Evolutionary conservation across 2,113 vertebrate species (phyloP).

Genomic region (Phyllopteryx taeniolatus): DNA sequence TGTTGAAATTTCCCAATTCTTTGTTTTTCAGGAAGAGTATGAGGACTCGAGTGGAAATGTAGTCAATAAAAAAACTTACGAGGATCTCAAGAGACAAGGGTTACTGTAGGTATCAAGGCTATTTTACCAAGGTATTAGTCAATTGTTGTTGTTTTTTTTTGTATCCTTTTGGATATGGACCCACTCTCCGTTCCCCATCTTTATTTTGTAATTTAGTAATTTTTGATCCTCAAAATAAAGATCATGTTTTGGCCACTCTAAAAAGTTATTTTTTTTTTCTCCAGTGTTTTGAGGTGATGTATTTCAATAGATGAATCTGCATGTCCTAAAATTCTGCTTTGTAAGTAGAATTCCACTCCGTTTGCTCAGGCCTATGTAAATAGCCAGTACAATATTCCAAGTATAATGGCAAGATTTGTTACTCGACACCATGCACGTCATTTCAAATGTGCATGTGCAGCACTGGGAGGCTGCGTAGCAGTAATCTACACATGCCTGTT

Average conservation of each 20-base stretch:
- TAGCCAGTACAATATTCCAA: too few relatives aligned
- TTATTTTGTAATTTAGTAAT: conserved; percentile 39
- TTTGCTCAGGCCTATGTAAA: too few relatives aligned
- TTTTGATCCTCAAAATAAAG: conserved; percentile 61
- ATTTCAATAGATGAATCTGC: neutral
- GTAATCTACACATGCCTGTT: too few relatives aligned
- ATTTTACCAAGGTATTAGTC: neutral
- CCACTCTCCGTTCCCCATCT: conserved; percentile 10
- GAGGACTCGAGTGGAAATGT: conserved; percentile 98
- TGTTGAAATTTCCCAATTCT: neutral
- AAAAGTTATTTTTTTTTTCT: neutral
- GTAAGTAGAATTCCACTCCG: too few relatives aligned
- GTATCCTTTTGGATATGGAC: conserved; percentile 1
- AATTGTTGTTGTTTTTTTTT: neutral
- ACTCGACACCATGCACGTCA: too few relatives aligned
- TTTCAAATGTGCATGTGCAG: too few relatives aligned
- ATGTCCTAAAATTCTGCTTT: neutral
- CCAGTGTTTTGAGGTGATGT: neutral
- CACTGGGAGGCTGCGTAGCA: too few relatives aligned
- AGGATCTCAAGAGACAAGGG: conserved; percentile 96
- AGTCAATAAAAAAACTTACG: conserved; percentile 97
- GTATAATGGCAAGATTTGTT: too few relatives aligned
- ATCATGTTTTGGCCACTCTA: too few relatives aligned
- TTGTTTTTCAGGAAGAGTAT: conserved; percentile 84
- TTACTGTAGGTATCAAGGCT: conserved; percentile 76